Base-by-base conservation (phyloP, 1,140 invertebrate genomes). In the Meloidogyne exigua region DNA sequence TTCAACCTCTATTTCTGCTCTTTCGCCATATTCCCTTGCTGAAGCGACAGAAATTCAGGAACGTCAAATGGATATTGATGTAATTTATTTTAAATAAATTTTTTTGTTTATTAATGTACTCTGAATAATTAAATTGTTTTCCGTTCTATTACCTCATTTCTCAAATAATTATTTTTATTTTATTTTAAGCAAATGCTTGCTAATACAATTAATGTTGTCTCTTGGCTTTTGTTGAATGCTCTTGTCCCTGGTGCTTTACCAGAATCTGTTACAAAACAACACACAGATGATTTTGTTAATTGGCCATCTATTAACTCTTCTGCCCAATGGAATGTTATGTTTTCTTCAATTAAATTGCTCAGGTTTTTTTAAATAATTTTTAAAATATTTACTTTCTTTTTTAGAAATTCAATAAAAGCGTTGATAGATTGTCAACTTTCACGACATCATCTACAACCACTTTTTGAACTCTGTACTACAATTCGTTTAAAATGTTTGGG, bases 181-280 rank as follows among this genome's bases (percentile, higher is more conserved):
- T n/a, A n/a, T n/a, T n/a, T n/a, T n/a, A 69, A 86, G 85, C 78
- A 82, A 81, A 87, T 87, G 85, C 74, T 88, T 12, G 81, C 77
- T 1, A 88, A 84, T 68, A 85, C 80, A 4, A 87, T 88, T 36
- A 87, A 87, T 71, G 80, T 85, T 15, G 68, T 76, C 44, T 87
- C 85, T 3, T 87, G 85, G 85, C 75, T 87, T 13, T 76, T 87
- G 13, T 68, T 85, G n/a, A 87, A 87, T 71, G 83, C 85, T 1
- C 68, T 87, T 0, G 70, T 82, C 5, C 87, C 85, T 18, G 71
- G 79, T 63, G 67, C 78, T 5, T 69, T 86, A 12, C 83, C 86
- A 18, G 77, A 81, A 62, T 68, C 44, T 23, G 79, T 84, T 18
- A 73, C n/a, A 63, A 76, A 68, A 49, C 76, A 77, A 23, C 83